phyloP scores from a whole-genome alignment of 2,888 invertebrate species.

The Meghimatium bilineatum region DNA sequence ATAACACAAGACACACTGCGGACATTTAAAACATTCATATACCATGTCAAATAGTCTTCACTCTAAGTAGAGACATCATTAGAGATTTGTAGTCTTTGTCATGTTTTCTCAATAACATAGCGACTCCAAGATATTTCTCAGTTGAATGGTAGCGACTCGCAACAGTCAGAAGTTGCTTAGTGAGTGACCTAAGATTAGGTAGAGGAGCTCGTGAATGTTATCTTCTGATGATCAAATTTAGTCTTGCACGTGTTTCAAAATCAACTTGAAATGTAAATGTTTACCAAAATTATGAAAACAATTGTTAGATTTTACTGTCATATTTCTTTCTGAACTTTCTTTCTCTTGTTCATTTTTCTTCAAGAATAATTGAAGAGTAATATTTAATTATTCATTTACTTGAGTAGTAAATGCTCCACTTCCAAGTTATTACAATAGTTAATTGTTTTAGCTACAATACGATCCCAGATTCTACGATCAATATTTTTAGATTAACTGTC shows the following conservation, averaged over 20 bases:
- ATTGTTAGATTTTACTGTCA: not conserved
- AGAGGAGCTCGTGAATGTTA: not conserved
- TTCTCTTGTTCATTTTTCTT: not conserved
- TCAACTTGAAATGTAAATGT: not conserved
- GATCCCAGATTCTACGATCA: conserved; percentile 7
- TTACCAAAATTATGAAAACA: not conserved
- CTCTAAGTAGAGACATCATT: not conserved
- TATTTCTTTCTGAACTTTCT: no score
- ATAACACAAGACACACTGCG: not conserved
- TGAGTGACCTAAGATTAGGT: not conserved
- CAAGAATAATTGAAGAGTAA: not conserved
- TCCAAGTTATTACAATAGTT: not conserved
- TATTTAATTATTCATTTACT: not conserved
- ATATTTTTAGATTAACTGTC: not conserved
- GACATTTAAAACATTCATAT: not conserved
- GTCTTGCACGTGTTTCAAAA: not conserved
- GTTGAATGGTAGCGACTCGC: not conserved
- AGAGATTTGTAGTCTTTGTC: not conserved
- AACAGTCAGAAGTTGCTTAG: not conserved
- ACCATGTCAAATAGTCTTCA: not conserved
- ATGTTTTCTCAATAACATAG: no score
- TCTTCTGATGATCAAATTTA: not conserved
- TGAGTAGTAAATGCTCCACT: not conserved
- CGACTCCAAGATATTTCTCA: not conserved
- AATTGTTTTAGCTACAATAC: not conserved